Evolutionary conservation across 2,888 invertebrate species (phyloP), one percentile per base, ranked within the genome.

Genomic region (Tipula helvola): DNA sequence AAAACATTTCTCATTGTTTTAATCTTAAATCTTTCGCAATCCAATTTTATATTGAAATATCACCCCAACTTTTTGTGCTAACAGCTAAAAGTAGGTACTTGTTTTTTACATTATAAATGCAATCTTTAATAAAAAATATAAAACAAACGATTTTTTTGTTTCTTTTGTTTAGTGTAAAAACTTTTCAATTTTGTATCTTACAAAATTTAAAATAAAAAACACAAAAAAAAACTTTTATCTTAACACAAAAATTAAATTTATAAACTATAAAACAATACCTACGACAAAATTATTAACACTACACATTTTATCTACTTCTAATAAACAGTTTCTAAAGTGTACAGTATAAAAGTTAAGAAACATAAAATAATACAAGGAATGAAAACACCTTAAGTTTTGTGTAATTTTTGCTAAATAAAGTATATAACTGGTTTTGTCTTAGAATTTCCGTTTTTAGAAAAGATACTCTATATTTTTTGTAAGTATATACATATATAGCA

Each of bases 191-290:
- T 71, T 2, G 28, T 28, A 71, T 71, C 28, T 71, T 10, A 28
- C n/a, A 44, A 57, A 57, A 57, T 57, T 57, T 57, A 3, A 28
- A 71, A 57, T 1, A 28, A 28, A n/a, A n/a, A n/a, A n/a, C n/a
- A n/a, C n/a, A n/a, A n/a, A 28, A 28, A 57, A 10, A 71, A 71
- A 71, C 10, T 71, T 71, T 71, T 71, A 28, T 71, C 28, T 71
- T 71, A 10, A 28, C 28, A 71, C 1, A 28, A 71, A 71, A 71
- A 71, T 71, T 71, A 28, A 71, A 71, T 71, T 71, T 71, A 71
- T 71, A 71, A 71, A 71, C 71, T 71, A 71, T 71, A 71, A 71
- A 71, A 71, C 71, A 71, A 71, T 71, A 71, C 71, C 71, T 71
- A 71, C 10, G 10, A 18, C 5, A 52, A 71, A 71, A 71, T 71